Evolutionary conservation across 2,888 invertebrate genomes (phyloP), one percentile per base, ranked within the genome.

Genomic region (Pimpla rufipes): DNA sequence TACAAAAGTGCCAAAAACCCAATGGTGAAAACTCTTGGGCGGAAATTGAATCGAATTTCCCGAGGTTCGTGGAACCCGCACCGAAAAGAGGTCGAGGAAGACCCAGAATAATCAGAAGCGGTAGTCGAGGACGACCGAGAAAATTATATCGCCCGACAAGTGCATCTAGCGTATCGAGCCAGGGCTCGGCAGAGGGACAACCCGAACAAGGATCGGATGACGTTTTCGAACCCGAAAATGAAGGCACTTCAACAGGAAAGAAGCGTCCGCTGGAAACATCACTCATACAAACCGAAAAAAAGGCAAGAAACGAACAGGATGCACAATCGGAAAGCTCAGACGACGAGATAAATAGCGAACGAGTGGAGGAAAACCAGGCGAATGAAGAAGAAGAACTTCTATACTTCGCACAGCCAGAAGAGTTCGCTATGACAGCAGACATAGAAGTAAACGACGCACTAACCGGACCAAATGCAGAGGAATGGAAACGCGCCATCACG

Each of bases 41-140:
- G 23, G 74, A 57, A 47, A 23, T 45, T 13, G 75, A 29, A 35
- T 13, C 29, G 7, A 0, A 59, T 35, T 29, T 29, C 8, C 59
- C 35, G 35, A 35, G 35, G 29, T 45, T 62, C 18, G 52, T 11
- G 21, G 64, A 75, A 35, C 66, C 35, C 16, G 62, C 37, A 59
- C 29, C 64, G 11, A 71, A 21, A 16, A 52, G 73, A 40, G 73
- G 50, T 5, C 71, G 55, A 40, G 79, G 79, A 11, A 79, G 79
- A 57, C 62, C 50, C 29, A 59, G 21, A 64, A 47, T 52, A 71
- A 23, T 79, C 40, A 37, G 52, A 50, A 79, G 73, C 21, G 79
- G 79, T 11, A 40, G 18, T 50, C 50, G 37, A 55, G 79, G 79
- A 35, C 71, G 73, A 29, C 79, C 79, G 2, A 52, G 40, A 40